Evolutionary conservation across 2,888 invertebrate species (phyloP).

Genomic region (Congeria kusceri): DNA sequence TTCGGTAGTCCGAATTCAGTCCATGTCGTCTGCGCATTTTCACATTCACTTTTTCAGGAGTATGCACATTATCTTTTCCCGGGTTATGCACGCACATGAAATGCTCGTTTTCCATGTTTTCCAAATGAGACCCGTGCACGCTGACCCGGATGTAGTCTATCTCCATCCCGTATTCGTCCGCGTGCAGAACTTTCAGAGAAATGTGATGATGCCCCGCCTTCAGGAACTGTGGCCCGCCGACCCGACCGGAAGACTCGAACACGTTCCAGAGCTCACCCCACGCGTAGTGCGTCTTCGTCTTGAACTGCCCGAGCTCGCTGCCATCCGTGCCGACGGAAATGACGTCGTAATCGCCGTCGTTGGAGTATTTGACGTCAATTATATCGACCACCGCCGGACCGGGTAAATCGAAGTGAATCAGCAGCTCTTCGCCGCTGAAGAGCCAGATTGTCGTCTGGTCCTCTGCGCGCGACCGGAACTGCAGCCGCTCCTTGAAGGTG

Average conservation of each 20-base stretch:
- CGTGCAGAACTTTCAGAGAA: slow-evolving; percentile 38
- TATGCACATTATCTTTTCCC: neutral
- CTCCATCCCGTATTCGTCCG: slow-evolving; percentile 62
- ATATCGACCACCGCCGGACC: slow-evolving; percentile 43
- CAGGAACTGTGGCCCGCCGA: slow-evolving; percentile 38
- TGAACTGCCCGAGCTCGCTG: slow-evolving; percentile 44
- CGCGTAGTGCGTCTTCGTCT: slow-evolving; percentile 30
- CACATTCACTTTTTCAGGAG: too few species aligned
- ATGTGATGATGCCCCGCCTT: slow-evolving; percentile 48
- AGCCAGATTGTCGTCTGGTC: slow-evolving; percentile 61
- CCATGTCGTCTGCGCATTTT: too few species aligned
- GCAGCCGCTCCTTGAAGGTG: slow-evolving; percentile 50
- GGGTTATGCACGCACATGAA: slow-evolving; percentile 58
- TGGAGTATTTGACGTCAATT: slow-evolving; percentile 57
- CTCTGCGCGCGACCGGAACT: slow-evolving; percentile 49
- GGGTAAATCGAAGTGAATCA: slow-evolving; percentile 50
- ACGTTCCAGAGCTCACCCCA: slow-evolving; percentile 63
- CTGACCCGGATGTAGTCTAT: slow-evolving; percentile 63
- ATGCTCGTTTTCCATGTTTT: slow-evolving; percentile 38
- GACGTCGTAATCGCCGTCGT: slow-evolving; percentile 60
- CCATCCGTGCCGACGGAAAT: slow-evolving; percentile 50
- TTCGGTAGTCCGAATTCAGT: too few species aligned
- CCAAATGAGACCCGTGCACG: slow-evolving; percentile 50
- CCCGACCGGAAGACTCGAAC: slow-evolving; percentile 57
- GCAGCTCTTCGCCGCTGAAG: slow-evolving; percentile 59